These are phyloP conservation scores for Lycophotia porphyrea DNA, from an alignment of 2,888 invertebrate genomes.

Conservation along the genomic window DNA sequence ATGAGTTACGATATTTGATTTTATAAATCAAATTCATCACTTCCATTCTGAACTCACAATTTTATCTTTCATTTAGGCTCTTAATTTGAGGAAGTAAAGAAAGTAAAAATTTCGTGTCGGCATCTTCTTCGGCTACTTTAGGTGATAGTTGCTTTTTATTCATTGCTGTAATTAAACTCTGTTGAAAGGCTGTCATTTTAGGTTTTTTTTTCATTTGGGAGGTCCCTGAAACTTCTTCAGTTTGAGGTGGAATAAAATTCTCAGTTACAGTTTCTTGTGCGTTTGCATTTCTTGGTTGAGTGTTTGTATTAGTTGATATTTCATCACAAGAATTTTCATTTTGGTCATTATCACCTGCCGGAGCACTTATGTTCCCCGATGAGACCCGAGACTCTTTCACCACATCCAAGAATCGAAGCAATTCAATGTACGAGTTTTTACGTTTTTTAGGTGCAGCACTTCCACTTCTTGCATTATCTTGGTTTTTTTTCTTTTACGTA, in stretches of 20 bases:
- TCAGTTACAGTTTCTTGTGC: constrained; percentile 50
- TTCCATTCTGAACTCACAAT: constrained; percentile 61
- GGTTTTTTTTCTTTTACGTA: constrained; percentile 54
- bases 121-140: constrained; percentile 37
- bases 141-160: constrained; percentile 52
- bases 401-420: constrained; percentile 50
- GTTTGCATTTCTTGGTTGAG: constrained; percentile 54
- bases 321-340: constrained; percentile 57
- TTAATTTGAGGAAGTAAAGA: constrained; percentile 43
- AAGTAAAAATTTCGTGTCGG: constrained; percentile 58
- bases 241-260: constrained; percentile 45
- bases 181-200: constrained; percentile 55
- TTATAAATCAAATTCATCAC: constrained; percentile 59
- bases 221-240: constrained; percentile 51
- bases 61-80: constrained; percentile 46
- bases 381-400: constrained; percentile 51
- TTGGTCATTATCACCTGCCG: constrained; percentile 51
- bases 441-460: constrained; percentile 53
- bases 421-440: constrained; percentile 53
- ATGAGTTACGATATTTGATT: constrained; percentile 51
- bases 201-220: constrained; percentile 52
- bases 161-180: constrained; percentile 59
- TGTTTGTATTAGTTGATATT: constrained; percentile 58
- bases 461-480: constrained; percentile 48
- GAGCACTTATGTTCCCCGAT: constrained; percentile 52